Evolutionary conservation across 2,888 invertebrate species (phyloP).

Genomic region (Eupithecia pulchellata): DNA sequence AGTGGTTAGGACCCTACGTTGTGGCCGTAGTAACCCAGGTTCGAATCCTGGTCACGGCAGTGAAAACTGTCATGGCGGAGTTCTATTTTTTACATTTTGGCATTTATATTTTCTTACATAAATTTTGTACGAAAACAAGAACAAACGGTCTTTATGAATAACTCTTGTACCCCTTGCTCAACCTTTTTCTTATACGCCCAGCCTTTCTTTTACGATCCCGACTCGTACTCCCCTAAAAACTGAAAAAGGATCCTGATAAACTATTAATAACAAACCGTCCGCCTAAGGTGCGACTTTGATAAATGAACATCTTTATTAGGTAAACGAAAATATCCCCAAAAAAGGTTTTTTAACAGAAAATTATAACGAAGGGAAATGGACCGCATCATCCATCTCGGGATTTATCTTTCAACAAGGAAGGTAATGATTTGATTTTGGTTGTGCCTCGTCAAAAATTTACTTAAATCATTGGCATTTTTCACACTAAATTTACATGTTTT

Average conservation of each 20-base stretch:
- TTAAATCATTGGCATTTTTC: background rate
- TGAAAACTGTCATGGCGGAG: slow-evolving; percentile 65
- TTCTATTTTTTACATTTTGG: slow-evolving; percentile 26
- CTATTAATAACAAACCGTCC: slow-evolving; percentile 8
- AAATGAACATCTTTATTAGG: slow-evolving; percentile 32
- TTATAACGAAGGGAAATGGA: slow-evolving; percentile 42
- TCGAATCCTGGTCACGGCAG: slow-evolving; percentile 83
- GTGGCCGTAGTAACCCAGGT: slow-evolving; percentile 91
- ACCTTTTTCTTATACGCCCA: background rate
- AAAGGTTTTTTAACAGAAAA: slow-evolving; percentile 29
- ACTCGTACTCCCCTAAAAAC: background rate
- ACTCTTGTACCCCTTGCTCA: background rate
- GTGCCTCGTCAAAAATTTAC: background rate
- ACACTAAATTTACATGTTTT: background rate
- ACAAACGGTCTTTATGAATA: background rate
- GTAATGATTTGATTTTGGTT: background rate
- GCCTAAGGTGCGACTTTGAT: slow-evolving; percentile 22
- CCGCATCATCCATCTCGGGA: slow-evolving; percentile 37
- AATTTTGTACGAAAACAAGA: background rate
- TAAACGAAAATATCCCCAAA: slow-evolving; percentile 18
- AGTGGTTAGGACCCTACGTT: slow-evolving; percentile 90
- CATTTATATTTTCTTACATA: slow-evolving; percentile 4
- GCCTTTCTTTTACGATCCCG: background rate
- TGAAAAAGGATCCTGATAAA: slow-evolving; percentile 4
- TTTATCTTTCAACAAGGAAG: slow-evolving; percentile 36